Conservation (phyloP, 2,888 invertebrate genomes). For the Elaeidobius kamerunicus region DNA sequence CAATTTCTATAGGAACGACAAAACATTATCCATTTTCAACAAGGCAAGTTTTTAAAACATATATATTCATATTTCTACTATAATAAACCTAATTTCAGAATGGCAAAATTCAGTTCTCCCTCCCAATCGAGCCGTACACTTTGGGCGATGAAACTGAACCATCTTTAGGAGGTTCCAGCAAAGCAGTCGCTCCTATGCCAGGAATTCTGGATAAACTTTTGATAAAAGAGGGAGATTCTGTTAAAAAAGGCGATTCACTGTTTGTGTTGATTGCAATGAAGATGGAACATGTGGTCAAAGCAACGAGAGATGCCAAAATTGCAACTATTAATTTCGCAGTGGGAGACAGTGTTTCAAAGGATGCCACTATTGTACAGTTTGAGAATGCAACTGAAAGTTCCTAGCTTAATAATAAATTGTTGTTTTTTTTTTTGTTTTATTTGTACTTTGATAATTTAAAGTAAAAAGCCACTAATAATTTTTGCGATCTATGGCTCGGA, state of each 20-base stretch:
- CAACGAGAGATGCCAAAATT: constrained; percentile 74
- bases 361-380: constrained; percentile 60
- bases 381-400: constrained; percentile 42
- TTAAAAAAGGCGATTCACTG: constrained; percentile 84
- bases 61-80: background rate
- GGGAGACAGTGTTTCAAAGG: constrained; percentile 84
- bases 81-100: constrained; percentile 53
- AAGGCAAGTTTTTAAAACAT: constrained; percentile 48
- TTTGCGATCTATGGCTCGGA: no score
- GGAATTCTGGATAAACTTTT: constrained; percentile 90
- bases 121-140: constrained; percentile 61
- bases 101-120: constrained; percentile 63
- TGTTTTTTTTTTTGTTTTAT: background rate
- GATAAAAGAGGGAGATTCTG: constrained; percentile 76
- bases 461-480: no score
- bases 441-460: background rate
- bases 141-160: constrained; percentile 47
- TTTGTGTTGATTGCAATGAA: constrained; percentile 99
- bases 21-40: constrained; percentile 63
- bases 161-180: constrained; percentile 49
- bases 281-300: constrained; percentile 96
- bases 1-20: constrained; percentile 57
- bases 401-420: no score
- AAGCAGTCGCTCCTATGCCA: constrained; percentile 88
- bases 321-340: constrained; percentile 66